Evolutionary conservation across 1,140 invertebrate genomes (phyloP).

Genomic region (Pentalonia nigronervosa): DNA sequence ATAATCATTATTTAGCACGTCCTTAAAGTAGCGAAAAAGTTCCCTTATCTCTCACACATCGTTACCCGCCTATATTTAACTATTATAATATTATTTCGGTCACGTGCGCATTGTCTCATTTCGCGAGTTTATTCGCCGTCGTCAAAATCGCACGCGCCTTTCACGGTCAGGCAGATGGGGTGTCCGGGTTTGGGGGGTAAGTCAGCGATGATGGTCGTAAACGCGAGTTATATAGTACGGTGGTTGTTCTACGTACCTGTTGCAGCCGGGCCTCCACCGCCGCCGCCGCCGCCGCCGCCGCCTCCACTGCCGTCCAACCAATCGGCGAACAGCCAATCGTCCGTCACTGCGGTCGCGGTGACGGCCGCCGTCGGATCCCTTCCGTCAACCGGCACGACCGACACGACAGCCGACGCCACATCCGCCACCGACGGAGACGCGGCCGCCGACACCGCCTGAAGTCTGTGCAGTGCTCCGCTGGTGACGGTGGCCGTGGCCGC

Average conservation of each 20-base stretch:
- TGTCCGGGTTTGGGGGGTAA: background rate
- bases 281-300: conserved; percentile 59
- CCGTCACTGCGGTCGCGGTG: background rate
- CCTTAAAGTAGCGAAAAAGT: background rate
- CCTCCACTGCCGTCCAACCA: conserved; percentile 60
- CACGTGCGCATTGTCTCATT: background rate
- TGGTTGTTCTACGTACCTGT: conserved; percentile 20
- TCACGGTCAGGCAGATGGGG: background rate
- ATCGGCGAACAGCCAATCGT: conserved; percentile 51
- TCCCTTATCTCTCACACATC: background rate
- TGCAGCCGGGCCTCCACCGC: conserved; percentile 53
- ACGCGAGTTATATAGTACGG: no score
- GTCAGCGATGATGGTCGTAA: background rate
- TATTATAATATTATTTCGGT: no score
- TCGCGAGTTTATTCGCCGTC: background rate
- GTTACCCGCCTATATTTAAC: background rate
- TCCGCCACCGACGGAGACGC: conserved; percentile 16
- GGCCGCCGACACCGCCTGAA: background rate
- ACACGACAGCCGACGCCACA: conserved; percentile 45
- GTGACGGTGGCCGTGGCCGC: conserved; percentile 4
- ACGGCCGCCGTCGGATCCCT: background rate
- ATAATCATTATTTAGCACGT: no score
- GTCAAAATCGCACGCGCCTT: background rate
- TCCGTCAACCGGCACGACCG: background rate
- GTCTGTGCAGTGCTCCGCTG: conserved; percentile 23